A percentile compares a stretch with the other conserved stretches of the same genome.
These are phyloP conservation scores for Donacobius atricapilla DNA, from an alignment of 2,113 vertebrate genomes.

Conservation along the genomic window DNA sequence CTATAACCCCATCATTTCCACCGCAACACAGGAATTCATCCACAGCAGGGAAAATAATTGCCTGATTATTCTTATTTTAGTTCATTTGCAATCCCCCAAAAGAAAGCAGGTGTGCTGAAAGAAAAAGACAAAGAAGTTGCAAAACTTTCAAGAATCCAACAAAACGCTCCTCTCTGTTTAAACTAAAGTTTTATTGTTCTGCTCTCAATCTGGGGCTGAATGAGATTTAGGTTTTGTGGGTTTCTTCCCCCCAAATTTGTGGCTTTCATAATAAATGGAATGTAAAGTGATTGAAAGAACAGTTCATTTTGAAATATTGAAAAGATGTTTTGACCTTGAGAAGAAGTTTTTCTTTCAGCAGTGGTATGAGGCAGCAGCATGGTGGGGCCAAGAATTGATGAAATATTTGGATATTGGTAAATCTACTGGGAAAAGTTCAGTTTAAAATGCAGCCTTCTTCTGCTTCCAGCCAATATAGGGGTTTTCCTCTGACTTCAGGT, in stretches of 20 bases:
- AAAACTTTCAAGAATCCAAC: not conserved
- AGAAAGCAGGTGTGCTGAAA: not conserved
- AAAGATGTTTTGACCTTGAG: not conserved
- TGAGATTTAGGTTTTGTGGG: not conserved
- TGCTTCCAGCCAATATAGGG: not conserved
- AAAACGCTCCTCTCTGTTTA: rapidly evolving
- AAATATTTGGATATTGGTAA: not conserved
- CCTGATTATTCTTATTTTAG: not conserved
- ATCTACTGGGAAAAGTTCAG: not conserved
- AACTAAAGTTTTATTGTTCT: not conserved
- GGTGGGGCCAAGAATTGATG: not conserved
- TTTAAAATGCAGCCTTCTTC: not conserved
- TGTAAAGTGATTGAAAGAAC: not conserved
- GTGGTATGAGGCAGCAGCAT: not conserved
- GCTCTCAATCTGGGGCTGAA: not conserved
- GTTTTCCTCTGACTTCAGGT: not conserved
- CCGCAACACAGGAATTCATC: not conserved
- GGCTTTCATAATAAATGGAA: not conserved
- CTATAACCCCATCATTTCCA: not conserved
- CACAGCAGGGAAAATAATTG: not conserved
- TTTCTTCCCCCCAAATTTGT: not conserved
- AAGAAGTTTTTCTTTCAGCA: not conserved
- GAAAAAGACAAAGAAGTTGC: not conserved
- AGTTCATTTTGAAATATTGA: not conserved
- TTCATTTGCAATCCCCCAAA: not conserved